Percentiles rank a stretch among this genome's conserved stretches.
These are phyloP conservation scores for Amblyjoppa fuscipennis DNA, from an alignment of 2,888 invertebrate species.

Conservation along the genomic window DNA sequence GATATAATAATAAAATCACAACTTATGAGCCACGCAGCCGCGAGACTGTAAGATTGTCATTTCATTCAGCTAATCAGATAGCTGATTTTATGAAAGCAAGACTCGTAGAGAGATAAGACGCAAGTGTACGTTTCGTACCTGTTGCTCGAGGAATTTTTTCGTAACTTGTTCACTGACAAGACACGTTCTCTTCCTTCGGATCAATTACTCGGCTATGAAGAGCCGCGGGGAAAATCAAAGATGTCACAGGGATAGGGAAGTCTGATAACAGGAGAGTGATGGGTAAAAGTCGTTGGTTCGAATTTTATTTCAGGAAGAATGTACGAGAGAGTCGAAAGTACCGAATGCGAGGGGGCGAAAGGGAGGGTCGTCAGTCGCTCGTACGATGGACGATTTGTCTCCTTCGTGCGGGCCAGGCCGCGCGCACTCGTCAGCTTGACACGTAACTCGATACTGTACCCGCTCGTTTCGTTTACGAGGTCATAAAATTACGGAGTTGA, in stretches of 20 bases:
- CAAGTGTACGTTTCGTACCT: constrained; percentile 26
- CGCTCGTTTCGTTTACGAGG: constrained; percentile 82
- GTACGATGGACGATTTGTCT: constrained; percentile 63
- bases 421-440: constrained; percentile 74
- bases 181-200: not conserved
- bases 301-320: constrained; percentile 61
- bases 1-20: constrained; percentile 16
- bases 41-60: constrained; percentile 33
- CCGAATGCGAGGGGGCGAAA: not conserved
- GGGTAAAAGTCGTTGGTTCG: constrained; percentile 36
- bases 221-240: constrained; percentile 48
- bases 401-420: constrained; percentile 45
- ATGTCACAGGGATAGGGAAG: not conserved
- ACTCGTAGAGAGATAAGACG: constrained; percentile 21
- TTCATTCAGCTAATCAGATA: constrained; percentile 33
- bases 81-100: constrained; percentile 21
- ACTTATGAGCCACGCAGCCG: not conserved
- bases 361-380: constrained; percentile 17
- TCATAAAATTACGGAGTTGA: constrained; percentile 84
- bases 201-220: constrained; percentile 24
- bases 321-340: constrained; percentile 41
- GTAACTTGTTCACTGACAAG: constrained; percentile 26
- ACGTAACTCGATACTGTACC: constrained; percentile 82
- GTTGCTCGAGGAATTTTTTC: constrained; percentile 43
- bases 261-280: not conserved